phyloP scores from a whole-genome alignment of 35 echinoderm and acorn worm species.

The Lytechinus pictus region DNA sequence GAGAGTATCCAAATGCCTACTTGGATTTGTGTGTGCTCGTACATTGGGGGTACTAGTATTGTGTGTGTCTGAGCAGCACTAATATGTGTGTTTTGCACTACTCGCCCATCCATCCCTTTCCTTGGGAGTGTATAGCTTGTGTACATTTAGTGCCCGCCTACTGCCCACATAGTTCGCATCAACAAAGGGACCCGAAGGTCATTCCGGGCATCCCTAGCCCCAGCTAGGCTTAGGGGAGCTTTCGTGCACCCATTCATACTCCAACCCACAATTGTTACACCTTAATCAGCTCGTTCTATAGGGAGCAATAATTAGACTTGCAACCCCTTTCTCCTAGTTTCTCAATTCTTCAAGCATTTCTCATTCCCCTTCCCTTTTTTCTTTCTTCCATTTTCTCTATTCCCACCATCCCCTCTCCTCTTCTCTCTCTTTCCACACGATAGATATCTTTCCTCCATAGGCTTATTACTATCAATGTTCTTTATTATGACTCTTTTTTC shows the following conservation, averaged over 20 bases:
- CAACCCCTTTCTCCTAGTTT: background rate
- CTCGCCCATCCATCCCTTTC: background rate
- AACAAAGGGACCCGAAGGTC: conserved; percentile 52
- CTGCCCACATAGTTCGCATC: conserved; percentile 28
- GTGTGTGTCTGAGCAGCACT: conserved; percentile 44
- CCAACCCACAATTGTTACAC: conserved; percentile 30
- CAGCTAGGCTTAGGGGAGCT: background rate
- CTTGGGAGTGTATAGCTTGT: conserved; percentile 23
- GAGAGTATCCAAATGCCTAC: background rate
- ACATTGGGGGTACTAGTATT: background rate
- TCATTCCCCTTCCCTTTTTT: background rate
- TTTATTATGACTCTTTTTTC: background rate
- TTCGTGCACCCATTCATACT: background rate
- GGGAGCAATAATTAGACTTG: background rate
- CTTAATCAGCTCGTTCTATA: background rate
- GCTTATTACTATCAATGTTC: background rate
- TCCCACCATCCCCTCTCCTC: background rate
- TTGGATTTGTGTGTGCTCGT: conserved; percentile 40
- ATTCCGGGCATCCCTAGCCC: conserved; percentile 41
- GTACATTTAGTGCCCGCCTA: conserved; percentile 26
- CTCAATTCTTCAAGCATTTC: background rate
- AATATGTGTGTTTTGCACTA: conserved; percentile 51
- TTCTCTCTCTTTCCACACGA: background rate
- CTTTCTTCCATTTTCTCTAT: background rate
- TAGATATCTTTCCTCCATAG: background rate